These are phyloP conservation scores for Tetramorium parvispinum DNA, from an alignment of 1,140 invertebrate species.

Conservation along the genomic window DNA sequence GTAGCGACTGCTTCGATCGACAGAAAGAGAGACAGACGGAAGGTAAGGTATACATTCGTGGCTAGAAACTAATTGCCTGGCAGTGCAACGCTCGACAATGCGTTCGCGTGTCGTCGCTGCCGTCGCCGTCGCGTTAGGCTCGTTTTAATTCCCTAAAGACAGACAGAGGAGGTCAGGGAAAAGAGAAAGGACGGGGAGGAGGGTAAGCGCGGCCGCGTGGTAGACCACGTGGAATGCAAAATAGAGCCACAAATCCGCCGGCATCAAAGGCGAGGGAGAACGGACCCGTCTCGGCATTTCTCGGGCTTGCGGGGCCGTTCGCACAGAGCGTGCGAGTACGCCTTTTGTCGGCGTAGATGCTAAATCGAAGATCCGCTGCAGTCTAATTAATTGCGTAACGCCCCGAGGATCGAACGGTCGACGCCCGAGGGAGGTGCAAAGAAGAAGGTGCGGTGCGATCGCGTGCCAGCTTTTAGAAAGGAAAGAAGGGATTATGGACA, in stretches of 20 bases:
- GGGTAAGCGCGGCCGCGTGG: slow-evolving; percentile 61
- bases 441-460: slow-evolving; percentile 18
- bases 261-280: slow-evolving; percentile 74
- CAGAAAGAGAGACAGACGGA: slow-evolving; percentile 17
- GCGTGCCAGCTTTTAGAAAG: slow-evolving; percentile 34
- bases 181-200: slow-evolving; percentile 29
- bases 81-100: slow-evolving; percentile 73
- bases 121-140: slow-evolving; percentile 33
- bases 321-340: slow-evolving; percentile 14
- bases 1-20: neutral
- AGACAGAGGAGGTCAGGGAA: slow-evolving; percentile 11
- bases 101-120: slow-evolving; percentile 45
- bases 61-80: slow-evolving; percentile 73
- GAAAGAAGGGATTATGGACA: neutral
- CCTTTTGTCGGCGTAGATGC: slow-evolving; percentile 48
- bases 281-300: slow-evolving; percentile 76
- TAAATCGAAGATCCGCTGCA: slow-evolving; percentile 67
- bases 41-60: neutral
- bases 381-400: slow-evolving; percentile 75
- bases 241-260: slow-evolving; percentile 79
- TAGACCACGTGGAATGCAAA: slow-evolving; percentile 81
- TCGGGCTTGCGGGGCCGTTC: slow-evolving; percentile 36
- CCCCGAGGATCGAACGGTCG: slow-evolving; percentile 61
- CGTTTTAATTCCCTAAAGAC: slow-evolving; percentile 74
- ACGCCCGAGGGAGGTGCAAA: slow-evolving; percentile 60